Evolutionary conservation across 2,113 vertebrate species (phyloP).

Genomic region (Malurus alboscapulatus): DNA sequence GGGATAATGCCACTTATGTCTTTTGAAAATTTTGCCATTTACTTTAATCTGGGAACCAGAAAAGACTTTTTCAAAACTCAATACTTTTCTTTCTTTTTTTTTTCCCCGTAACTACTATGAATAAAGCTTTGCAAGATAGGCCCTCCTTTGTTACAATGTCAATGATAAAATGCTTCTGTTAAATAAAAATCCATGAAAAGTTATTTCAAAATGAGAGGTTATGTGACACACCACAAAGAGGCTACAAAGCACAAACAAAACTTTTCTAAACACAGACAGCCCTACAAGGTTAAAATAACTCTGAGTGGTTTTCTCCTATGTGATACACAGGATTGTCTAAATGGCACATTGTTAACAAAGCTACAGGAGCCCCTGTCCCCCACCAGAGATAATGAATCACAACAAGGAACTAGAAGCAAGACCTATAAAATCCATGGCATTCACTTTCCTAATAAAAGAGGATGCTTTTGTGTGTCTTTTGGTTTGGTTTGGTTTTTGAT

Average conservation of each 20-base stretch:
- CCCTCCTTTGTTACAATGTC: background rate
- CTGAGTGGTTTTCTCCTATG: background rate
- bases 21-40: background rate
- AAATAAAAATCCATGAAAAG: background rate
- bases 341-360: background rate
- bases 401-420: background rate
- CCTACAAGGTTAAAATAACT: background rate
- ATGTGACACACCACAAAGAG: background rate
- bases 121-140: background rate
- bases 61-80: background rate
- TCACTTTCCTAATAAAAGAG: background rate
- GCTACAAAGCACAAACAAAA: background rate
- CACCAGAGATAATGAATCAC: background rate
- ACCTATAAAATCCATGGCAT: background rate
- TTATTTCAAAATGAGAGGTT: background rate
- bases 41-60: background rate
- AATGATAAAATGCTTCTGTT: background rate
- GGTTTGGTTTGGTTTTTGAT: background rate
- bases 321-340: background rate
- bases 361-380: background rate
- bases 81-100: too few species aligned
- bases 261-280: background rate
- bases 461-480: rapidly evolving
- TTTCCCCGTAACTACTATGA: background rate
- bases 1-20: rapidly evolving